Evolutionary conservation across 1,140 invertebrate genomes (phyloP).

Genomic region (Mycetomoellerius zeteki): DNA sequence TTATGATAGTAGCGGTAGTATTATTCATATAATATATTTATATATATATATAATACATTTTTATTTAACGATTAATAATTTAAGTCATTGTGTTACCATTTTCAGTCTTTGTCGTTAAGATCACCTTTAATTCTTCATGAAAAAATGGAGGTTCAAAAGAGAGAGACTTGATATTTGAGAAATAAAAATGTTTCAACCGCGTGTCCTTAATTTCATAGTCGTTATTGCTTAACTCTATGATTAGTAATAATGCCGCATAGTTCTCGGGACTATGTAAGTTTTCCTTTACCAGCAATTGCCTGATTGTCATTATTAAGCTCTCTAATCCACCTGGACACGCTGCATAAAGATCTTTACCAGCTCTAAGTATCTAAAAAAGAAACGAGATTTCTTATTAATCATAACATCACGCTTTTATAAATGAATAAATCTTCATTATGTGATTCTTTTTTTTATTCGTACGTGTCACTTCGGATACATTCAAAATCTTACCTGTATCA

Average conservation of each 20-base stretch:
- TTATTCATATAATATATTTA: background rate
- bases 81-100: constrained; percentile 12
- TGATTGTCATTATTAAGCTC: constrained; percentile 42
- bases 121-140: background rate
- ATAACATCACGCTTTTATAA: background rate
- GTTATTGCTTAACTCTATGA: constrained; percentile 43
- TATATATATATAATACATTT: too few relatives aligned
- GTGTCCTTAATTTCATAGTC: constrained; percentile 24
- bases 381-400: background rate
- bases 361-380: constrained; percentile 57
- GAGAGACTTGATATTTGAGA: constrained; percentile 34
- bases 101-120: constrained; percentile 25
- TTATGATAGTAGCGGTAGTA: background rate
- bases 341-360: background rate
- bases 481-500: constrained; percentile 43
- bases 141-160: constrained; percentile 36
- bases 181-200: constrained; percentile 20
- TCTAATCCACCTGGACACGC: background rate
- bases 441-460: background rate
- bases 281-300: constrained; percentile 44
- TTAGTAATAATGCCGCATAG: constrained; percentile 51
- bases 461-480: background rate
- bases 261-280: background rate
- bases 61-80: background rate
- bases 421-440: background rate